A percentile compares a stretch with the other conserved stretches of the same genome.
Evolutionary conservation across 2,888 invertebrate species (phyloP).

Genomic region (Xylota segnis): DNA sequence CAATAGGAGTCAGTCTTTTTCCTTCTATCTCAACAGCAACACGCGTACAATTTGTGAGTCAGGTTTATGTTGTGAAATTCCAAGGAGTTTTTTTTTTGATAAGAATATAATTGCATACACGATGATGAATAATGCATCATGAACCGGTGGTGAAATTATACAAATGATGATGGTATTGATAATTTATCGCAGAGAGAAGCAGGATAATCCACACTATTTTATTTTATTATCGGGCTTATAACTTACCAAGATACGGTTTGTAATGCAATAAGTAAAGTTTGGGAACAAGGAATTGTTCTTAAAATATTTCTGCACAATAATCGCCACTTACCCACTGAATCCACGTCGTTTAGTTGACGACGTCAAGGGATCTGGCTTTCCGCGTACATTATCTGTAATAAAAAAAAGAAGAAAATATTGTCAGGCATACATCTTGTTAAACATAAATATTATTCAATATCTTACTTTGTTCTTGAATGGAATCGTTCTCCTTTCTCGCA

Average conservation of each 20-base stretch:
- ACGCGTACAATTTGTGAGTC: no score
- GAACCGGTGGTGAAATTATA: no score
- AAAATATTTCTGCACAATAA: not conserved
- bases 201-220: no score
- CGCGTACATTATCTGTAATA: constrained; percentile 87
- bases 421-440: not conserved
- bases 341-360: constrained; percentile 94
- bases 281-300: not conserved
- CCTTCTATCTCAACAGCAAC: no score
- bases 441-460: constrained; percentile 2
- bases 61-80: no score
- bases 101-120: no score
- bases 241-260: not conserved
- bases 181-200: no score
- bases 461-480: constrained; percentile 83
- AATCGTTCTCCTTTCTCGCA: constrained; percentile 82
- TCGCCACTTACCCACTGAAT: constrained; percentile 91
- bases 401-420: constrained; percentile 80
- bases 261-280: not conserved
- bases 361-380: constrained; percentile 85
- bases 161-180: no score
- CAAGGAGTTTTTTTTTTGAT: no score
- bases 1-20: no score
- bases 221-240: no score
- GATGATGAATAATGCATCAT: no score